Percentiles rank a stretch among this genome's conserved stretches.
Evolutionary conservation across 2,113 vertebrate species (phyloP).

Genomic region (Protomyctophum bolini): DNA sequence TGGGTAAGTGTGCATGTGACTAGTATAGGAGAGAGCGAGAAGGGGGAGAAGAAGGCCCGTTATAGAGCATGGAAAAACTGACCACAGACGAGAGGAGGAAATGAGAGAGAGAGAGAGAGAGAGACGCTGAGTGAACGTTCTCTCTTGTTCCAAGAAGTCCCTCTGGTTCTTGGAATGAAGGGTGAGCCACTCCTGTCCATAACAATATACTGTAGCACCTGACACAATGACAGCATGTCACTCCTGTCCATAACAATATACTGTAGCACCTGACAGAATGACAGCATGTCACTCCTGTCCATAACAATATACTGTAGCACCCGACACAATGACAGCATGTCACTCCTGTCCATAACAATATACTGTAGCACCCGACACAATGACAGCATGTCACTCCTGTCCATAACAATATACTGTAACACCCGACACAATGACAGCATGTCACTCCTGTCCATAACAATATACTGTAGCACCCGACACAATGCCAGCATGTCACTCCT

Average conservation of each 20-base stretch:
- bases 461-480: not conserved
- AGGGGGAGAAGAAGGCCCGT: not conserved
- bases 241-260: not conserved
- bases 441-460: not conserved
- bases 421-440: not conserved
- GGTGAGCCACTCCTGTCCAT: not conserved
- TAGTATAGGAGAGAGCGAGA: not conserved
- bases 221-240: not conserved
- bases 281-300: not conserved
- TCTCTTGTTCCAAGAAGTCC: constrained; percentile 22
- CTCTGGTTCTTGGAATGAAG: constrained; percentile 13
- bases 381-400: not conserved
- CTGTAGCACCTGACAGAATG: not conserved
- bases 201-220: not conserved
- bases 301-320: not conserved
- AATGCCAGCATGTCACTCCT: not conserved
- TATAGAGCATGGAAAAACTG: constrained; percentile 54
- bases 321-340: not conserved
- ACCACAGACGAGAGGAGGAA: constrained; percentile 29
- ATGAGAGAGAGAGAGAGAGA: constrained; percentile 30
- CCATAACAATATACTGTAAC: not conserved
- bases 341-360: not conserved
- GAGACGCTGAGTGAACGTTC: not conserved
- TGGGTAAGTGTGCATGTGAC: not conserved
- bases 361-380: not conserved